These are phyloP conservation scores for Taurulus bubalis DNA, from an alignment of 2,113 vertebrate species.

Conservation along the genomic window DNA sequence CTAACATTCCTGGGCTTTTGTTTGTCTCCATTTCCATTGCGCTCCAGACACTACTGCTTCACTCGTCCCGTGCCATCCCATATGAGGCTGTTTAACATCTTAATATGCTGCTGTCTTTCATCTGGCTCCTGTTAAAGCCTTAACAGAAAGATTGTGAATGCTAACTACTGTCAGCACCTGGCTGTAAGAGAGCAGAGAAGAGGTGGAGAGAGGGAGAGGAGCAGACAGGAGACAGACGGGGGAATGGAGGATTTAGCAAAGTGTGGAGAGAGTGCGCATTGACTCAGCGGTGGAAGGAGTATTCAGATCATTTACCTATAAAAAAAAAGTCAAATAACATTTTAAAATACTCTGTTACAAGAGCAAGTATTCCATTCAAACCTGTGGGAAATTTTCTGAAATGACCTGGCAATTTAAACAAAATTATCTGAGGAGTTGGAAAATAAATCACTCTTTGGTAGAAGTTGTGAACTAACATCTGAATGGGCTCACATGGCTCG, in stretches of 20 bases:
- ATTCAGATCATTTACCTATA: background rate
- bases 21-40: conserved; percentile 71
- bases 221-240: conserved; percentile 39
- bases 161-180: conserved; percentile 83
- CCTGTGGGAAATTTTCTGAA: background rate
- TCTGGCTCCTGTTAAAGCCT: conserved; percentile 84
- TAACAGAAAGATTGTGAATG: conserved; percentile 82
- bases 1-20: conserved; percentile 80
- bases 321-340: background rate
- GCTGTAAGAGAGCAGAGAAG: conserved; percentile 71
- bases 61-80: conserved; percentile 78
- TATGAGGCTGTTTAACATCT: conserved; percentile 82
- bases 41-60: conserved; percentile 69
- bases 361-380: background rate
- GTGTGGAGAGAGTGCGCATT: conserved; percentile 10
- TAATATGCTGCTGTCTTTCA: conserved; percentile 86
- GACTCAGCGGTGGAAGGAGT: background rate
- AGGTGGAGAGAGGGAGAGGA: conserved; percentile 43
- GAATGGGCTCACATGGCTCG: background rate
- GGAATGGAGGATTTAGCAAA: conserved; percentile 37
- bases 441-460: background rate
- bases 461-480: background rate
- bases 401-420: background rate
- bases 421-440: background rate
- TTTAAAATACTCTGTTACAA: background rate